These are phyloP conservation scores for Piaya cayana DNA, from an alignment of 2,113 vertebrate genomes.

Conservation along the genomic window DNA sequence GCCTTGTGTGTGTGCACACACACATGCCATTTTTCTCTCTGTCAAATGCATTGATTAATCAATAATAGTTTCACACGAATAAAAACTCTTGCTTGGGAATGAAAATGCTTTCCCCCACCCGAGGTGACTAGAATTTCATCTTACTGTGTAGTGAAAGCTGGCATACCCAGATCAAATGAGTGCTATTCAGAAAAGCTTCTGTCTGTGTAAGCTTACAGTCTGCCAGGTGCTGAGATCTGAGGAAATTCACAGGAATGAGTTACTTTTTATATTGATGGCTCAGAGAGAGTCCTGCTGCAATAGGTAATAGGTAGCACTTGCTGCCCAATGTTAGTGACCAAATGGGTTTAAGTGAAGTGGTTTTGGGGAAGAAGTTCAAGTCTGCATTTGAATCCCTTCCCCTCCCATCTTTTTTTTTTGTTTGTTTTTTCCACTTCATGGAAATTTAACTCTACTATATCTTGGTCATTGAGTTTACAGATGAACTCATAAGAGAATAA, in stretches of 20 bases:
- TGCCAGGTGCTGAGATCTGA: background rate
- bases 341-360: background rate
- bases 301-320: background rate
- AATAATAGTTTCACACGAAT: background rate
- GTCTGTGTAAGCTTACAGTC: rapidly evolving
- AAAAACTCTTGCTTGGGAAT: background rate
- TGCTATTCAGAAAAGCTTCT: background rate
- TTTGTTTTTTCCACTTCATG: background rate
- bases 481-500: background rate
- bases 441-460: background rate
- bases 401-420: background rate
- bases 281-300: background rate
- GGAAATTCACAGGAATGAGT: background rate
- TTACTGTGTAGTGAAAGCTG: background rate
- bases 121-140: background rate
- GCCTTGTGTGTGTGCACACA: background rate
- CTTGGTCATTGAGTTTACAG: background rate
- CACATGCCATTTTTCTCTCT: background rate
- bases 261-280: background rate
- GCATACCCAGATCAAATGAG: background rate
- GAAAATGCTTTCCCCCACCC: background rate
- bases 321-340: background rate
- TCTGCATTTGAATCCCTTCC: background rate
- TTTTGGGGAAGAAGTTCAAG: background rate
- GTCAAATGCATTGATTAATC: background rate